Percentiles rank a stretch among this genome's conserved stretches.
Evolutionary conservation across 2,113 vertebrate genomes (phyloP).

Genomic region (Dicentrarchus labrax): DNA sequence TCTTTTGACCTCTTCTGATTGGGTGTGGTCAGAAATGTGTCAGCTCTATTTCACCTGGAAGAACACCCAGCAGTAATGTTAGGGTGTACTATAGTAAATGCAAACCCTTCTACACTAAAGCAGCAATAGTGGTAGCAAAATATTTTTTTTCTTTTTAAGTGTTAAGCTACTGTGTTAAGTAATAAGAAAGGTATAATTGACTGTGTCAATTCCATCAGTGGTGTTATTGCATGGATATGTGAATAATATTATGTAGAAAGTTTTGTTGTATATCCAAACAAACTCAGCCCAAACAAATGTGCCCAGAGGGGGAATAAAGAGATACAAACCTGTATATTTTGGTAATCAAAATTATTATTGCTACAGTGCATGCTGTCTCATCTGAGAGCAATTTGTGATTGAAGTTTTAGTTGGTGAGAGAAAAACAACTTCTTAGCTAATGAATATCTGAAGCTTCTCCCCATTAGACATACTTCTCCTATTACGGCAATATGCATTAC

Average conservation of each 20-base stretch:
- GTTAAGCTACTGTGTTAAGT: neutral
- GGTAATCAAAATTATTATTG: slow-evolving; percentile 54
- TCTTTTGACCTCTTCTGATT: neutral
- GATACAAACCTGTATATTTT: slow-evolving; percentile 32
- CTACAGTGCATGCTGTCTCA: slow-evolving; percentile 26
- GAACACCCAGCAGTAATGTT: neutral
- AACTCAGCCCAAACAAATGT: slow-evolving; percentile 14
- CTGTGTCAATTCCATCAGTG: neutral
- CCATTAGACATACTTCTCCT: slow-evolving; percentile 55
- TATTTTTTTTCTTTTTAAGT: neutral
- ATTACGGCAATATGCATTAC: slow-evolving; percentile 48
- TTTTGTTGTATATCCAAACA: slow-evolving; percentile 25
- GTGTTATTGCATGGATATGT: neutral
- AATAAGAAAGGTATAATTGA: slow-evolving; percentile 23
- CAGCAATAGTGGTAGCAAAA: neutral
- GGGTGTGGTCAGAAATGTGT: neutral
- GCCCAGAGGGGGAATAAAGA: slow-evolving; percentile 18
- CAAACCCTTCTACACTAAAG: neutral
- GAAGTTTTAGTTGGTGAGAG: slow-evolving; percentile 38
- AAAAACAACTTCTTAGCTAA: slow-evolving; percentile 51
- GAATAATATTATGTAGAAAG: neutral
- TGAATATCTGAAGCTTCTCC: slow-evolving; percentile 43
- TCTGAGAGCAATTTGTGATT: slow-evolving; percentile 53
- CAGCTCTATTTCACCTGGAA: neutral
- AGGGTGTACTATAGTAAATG: neutral